Evolutionary conservation across 2,888 invertebrate species (phyloP), one percentile per base, ranked within the genome.

Genomic region (Drosophila pegasa): DNA sequence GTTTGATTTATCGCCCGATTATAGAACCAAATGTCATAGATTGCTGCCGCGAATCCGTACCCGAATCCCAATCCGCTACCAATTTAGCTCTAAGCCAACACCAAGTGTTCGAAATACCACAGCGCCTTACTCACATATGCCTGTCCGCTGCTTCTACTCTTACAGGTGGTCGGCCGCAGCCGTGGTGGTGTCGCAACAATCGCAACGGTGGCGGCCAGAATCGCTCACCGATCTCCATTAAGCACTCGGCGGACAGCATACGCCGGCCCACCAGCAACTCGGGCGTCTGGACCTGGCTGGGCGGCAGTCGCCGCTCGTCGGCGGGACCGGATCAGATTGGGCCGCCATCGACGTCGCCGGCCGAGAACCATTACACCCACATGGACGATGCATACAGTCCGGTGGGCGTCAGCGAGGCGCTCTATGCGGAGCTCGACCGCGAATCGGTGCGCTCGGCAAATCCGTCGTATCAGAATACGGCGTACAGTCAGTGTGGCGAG

Each of bases 391-490:
- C 93, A 14, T 94, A 94, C 80, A 93, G 93, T 88, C 93, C 93
- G 74, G 93, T 93, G 18, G 93, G 93, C 12, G 90, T 92, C 5
- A 95, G 95, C 84, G 94, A 94, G 88, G 95, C 95, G 1, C 93
- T 95, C 16, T 95, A 95, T 89, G 95, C 95, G 8, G 95, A 95
- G 91, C 91, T 95, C 76, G 95, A 95, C 90, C 93, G 94, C 48
- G 94, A 94, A 88, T 91, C 93, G 29, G 92, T 92, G 66, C 90
- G 93, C 56, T 92, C 92, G 22, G 93, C 91, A 25, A 93, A 93
- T 87, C 95, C 95, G 12, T 95, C 95, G 56, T 95, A 95, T 89
- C 95, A 95, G 88, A 95, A 95, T 91, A 95, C 95, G 18, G 95
- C 94, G 22, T 95, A 95, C 91, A 94, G 93, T 90, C 92, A 93